These are phyloP conservation scores for Acanthosepion pharaonis DNA, from an alignment of 2,888 invertebrate species.

Conservation along the genomic window DNA sequence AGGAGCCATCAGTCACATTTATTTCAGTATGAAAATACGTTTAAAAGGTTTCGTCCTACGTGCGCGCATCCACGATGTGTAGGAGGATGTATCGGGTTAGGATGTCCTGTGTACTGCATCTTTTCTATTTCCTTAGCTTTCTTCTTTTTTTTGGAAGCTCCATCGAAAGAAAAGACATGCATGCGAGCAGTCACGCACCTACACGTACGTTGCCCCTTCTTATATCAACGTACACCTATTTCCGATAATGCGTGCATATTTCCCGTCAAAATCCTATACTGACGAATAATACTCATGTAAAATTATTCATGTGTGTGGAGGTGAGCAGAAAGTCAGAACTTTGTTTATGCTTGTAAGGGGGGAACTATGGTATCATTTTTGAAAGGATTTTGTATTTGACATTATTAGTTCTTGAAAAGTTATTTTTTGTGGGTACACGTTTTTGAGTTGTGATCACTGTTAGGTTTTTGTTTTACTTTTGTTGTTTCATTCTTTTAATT, in stretches of 20 bases:
- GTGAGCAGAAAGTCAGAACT: neutral
- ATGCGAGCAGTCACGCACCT: neutral
- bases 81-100: too few relatives aligned
- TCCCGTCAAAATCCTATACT: neutral
- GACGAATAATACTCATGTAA: neutral
- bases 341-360: neutral
- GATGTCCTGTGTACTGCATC: too few relatives aligned
- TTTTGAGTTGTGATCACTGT: too few relatives aligned
- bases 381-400: too few relatives aligned
- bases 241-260: neutral
- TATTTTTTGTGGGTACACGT: too few relatives aligned
- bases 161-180: neutral
- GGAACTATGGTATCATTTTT: too few relatives aligned
- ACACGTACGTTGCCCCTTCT: neutral
- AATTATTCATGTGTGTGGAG: neutral
- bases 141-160: too few relatives aligned
- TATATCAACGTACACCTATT: neutral
- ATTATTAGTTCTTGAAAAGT: too few relatives aligned
- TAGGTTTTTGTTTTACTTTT: too few relatives aligned
- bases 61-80: neutral
- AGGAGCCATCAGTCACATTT: neutral
- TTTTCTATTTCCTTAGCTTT: too few relatives aligned
- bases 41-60: conserved; percentile 33
- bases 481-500: too few relatives aligned
- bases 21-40: conserved; percentile 10